A percentile compares a stretch with the other conserved stretches of the same genome.
phyloP scores from a whole-genome alignment of 2,113 vertebrate genomes.

The Crypturellus undulatus region DNA sequence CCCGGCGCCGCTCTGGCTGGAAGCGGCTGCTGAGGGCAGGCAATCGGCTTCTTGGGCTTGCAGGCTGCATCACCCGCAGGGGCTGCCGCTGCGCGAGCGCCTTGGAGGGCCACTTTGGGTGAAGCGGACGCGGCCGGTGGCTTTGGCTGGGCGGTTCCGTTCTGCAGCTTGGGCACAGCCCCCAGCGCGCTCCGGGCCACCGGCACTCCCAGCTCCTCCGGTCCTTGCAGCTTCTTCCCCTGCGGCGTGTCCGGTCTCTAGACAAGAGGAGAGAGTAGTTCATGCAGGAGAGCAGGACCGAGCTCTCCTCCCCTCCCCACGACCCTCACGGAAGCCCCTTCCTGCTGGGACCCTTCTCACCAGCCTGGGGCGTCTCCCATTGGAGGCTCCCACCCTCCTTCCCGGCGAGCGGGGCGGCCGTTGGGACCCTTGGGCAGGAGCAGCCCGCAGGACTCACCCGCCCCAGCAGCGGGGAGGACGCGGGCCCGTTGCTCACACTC shows the following conservation, averaged over 20 bases:
- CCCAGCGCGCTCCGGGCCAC: not conserved
- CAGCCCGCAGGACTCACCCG: slow-evolving; percentile 74
- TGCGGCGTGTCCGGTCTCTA: slow-evolving; percentile 59
- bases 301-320: not conserved
- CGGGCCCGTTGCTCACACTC: slow-evolving; percentile 69
- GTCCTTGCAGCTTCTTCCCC: slow-evolving; percentile 76
- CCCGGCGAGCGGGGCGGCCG: not conserved
- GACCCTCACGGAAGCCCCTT: not conserved
- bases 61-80: slow-evolving; percentile 77
- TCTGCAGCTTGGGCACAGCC: slow-evolving; percentile 33
- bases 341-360: not conserved
- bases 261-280: not conserved
- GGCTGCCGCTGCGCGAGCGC: slow-evolving; percentile 4
- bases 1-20: not conserved
- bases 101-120: slow-evolving; percentile 68
- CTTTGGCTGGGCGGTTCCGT: not conserved
- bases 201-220: slow-evolving; percentile 83
- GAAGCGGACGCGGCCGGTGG: slow-evolving; percentile 39
- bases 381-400: not conserved
- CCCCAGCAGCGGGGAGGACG: slow-evolving; percentile 74
- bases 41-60: slow-evolving; percentile 82
- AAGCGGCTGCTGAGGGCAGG: slow-evolving; percentile 45
- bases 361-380: not conserved
- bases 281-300: not conserved
- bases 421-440: not conserved